Evolutionary conservation across 2,113 vertebrate genomes (phyloP).

Genomic region (Narcine bancroftii): DNA sequence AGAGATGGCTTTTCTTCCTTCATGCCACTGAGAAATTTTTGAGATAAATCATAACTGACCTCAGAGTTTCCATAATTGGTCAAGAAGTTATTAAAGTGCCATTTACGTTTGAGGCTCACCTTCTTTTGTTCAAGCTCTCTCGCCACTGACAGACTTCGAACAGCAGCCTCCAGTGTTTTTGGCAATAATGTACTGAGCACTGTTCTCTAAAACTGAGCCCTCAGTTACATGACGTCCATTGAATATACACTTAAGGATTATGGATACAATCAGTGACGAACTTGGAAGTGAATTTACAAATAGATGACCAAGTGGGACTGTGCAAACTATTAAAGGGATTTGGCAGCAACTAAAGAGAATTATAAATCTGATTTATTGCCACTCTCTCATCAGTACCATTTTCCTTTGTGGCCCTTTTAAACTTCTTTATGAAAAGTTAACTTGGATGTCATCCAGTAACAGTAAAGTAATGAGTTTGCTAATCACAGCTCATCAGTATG

Average conservation of each 20-base stretch:
- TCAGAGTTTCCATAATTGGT: conserved; percentile 29
- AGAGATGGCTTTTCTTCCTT: conserved; percentile 8
- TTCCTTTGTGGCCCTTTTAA: not conserved
- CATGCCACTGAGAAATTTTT: conserved; percentile 16
- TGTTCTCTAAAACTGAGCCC: not conserved
- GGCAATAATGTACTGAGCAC: not conserved
- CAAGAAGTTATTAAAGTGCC: not conserved
- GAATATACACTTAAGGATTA: not conserved
- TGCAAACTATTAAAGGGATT: not conserved
- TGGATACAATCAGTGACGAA: conserved; percentile 19
- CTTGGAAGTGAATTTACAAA: not conserved
- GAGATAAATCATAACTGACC: conserved; percentile 29
- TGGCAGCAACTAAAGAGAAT: conserved; percentile 21
- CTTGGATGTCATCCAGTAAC: conserved; percentile 17
- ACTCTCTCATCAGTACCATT: not conserved
- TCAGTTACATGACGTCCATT: not conserved
- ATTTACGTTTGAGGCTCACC: conserved; percentile 5
- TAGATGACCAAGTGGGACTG: not conserved
- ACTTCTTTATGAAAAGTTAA: not conserved
- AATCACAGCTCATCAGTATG: conserved; percentile 14
- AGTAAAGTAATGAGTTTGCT: not conserved
- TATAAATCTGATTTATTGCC: conserved; percentile 6
- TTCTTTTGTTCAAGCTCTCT: not conserved
- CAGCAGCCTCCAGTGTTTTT: not conserved
- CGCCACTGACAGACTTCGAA: not conserved